Conservation (phyloP, 1,140 invertebrate genomes). For the Formica selysi region DNA sequence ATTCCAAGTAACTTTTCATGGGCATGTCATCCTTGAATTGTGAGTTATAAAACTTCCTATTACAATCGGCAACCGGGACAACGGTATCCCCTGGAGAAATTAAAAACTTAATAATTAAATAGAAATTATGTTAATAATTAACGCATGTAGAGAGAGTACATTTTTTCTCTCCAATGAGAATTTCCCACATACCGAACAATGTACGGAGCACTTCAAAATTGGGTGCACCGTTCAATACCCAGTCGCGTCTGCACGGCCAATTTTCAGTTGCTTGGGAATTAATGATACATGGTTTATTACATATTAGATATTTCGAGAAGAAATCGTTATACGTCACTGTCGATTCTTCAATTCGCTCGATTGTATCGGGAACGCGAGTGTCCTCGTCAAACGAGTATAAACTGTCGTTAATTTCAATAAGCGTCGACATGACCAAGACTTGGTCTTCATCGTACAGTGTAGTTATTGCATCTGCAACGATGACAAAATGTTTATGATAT, state of each 20-base stretch:
- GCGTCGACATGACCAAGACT: slow-evolving; percentile 48
- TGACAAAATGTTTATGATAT: not conserved
- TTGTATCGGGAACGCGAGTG: not conserved
- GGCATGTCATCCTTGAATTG: slow-evolving; percentile 90
- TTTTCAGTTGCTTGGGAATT: slow-evolving; percentile 86
- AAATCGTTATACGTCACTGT: slow-evolving; percentile 84
- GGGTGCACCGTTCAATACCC: slow-evolving; percentile 87
- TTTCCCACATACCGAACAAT: slow-evolving; percentile 86
- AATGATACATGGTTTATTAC: slow-evolving; percentile 90
- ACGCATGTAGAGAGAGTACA: not conserved
- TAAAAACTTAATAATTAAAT: not conserved
- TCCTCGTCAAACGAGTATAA: slow-evolving; percentile 19
- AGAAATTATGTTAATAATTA: slow-evolving; percentile 42
- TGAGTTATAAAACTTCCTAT: slow-evolving; percentile 90
- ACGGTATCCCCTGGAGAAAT: slow-evolving; percentile 84
- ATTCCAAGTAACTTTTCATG: slow-evolving; percentile 90
- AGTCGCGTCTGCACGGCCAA: slow-evolving; percentile 88
- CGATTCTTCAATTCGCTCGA: slow-evolving; percentile 48
- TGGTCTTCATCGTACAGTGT: slow-evolving; percentile 19
- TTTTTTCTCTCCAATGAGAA: not conserved
- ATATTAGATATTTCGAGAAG: slow-evolving; percentile 88
- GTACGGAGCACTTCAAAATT: slow-evolving; percentile 89
- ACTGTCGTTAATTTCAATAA: slow-evolving; percentile 55
- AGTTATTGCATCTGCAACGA: not conserved
- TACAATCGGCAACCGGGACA: slow-evolving; percentile 94